Base-by-base conservation (phyloP, 2,113 vertebrate genomes). In the Zosterops pallidus region DNA sequence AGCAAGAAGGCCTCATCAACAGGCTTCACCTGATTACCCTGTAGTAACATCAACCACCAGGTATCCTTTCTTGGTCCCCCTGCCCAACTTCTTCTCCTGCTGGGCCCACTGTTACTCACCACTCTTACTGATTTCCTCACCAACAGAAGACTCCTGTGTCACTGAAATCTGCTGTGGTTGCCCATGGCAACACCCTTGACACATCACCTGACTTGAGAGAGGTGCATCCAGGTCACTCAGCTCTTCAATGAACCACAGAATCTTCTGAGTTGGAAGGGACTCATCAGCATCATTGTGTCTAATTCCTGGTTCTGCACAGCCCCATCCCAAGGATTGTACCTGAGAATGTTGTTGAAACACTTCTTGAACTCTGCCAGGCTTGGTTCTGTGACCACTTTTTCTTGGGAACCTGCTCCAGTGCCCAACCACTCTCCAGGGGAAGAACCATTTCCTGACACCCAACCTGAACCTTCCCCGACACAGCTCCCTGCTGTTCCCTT, bases 21-120 rank as follows among this genome's bases (percentile, higher is more conserved):
- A 33, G 23, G 14, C 37, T 68, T 5, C 37, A 49, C 4, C 9
- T 3, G 7, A 37, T 44, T 0, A 1, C 17, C 25, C 26, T 68
- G 22, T 9, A 22, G 17, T 37, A 23, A 68, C 22, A 22, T 33
- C 16, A 5, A 21, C 9, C 42, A 46, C 8, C 53, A 50, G 8
- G 1, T 20, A 7, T 60, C 17, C 3, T 44, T 68, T 60, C 11
- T 52, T 44, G 33, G 22, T 44, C 35, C 4, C 11, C 9, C 50
- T 37, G 44, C 37, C 37, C 37, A 59, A 11, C 25, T 42, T 24
- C 16, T 42, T 56, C 25, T 64, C 14, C 24, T 14, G 11, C 21
- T 60, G 46, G 70, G 47, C 20, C 15, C 55, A 33, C 19, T 37
- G 17, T 28, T 37, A 57, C 22, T 56, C 31, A 37, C 22, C 14